These are phyloP conservation scores for Bugula neritina DNA, from an alignment of 2,888 invertebrate genomes.

Conservation along the genomic window DNA sequence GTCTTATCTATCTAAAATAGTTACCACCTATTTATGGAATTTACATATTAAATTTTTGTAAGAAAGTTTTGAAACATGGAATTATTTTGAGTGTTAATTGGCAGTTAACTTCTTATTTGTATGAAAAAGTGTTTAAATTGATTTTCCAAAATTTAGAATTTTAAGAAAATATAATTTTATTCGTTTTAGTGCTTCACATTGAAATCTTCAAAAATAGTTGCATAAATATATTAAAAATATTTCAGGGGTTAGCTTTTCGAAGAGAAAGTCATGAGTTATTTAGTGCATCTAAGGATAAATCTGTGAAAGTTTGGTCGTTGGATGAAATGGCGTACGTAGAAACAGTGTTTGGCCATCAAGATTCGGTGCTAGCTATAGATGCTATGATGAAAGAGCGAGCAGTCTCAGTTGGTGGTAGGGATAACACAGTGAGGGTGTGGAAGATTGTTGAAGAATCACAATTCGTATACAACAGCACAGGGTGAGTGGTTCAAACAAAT, in stretches of 20 bases:
- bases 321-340: constrained; percentile 95
- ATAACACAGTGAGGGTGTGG: constrained; percentile 83
- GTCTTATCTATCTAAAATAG: too few species aligned
- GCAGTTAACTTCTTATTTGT: too few species aligned
- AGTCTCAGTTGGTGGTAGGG: constrained; percentile 81
- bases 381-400: constrained; percentile 77
- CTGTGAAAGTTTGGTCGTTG: constrained; percentile 87
- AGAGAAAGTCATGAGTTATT: constrained; percentile 77
- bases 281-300: constrained; percentile 56
- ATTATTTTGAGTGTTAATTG: too few species aligned
- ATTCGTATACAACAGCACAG: constrained; percentile 79
- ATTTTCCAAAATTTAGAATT: too few species aligned
- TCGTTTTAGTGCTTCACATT: too few species aligned
- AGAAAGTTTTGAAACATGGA: too few species aligned
- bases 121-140: too few species aligned
- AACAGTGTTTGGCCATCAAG: constrained; percentile 88
- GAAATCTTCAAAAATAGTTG: too few species aligned
- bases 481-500: constrained; percentile 37
- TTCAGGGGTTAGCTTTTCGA: constrained; percentile 71
- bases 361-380: constrained; percentile 77
- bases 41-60: too few species aligned
- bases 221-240: too few species aligned
- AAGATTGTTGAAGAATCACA: constrained; percentile 96
- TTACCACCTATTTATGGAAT: too few species aligned
- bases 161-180: too few species aligned